Percentiles rank a stretch among this genome's conserved stretches.
phyloP scores from a whole-genome alignment of 2,888 invertebrate genomes.

The Drosophila helvetica region DNA sequence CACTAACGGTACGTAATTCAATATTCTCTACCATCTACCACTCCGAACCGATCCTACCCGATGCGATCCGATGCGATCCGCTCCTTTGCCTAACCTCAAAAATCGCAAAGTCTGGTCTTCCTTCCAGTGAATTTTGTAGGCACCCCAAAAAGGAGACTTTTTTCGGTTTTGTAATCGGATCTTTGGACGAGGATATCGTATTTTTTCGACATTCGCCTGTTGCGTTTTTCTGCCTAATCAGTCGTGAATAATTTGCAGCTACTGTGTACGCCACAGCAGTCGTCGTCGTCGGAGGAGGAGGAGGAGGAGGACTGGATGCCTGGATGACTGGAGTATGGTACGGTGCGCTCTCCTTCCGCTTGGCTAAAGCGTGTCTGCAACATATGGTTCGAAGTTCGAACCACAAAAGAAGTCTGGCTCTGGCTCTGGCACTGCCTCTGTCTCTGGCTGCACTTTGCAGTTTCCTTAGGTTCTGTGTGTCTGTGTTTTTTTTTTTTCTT shows the following conservation, averaged over 20 bases:
- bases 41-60: slow-evolving; percentile 10
- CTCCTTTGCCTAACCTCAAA: slow-evolving; percentile 52
- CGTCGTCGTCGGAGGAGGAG: slow-evolving; percentile 14
- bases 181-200: slow-evolving; percentile 52
- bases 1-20: slow-evolving; percentile 72
- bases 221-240: slow-evolving; percentile 77
- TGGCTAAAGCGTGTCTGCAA: slow-evolving; percentile 80
- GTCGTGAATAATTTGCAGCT: slow-evolving; percentile 73
- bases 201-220: slow-evolving; percentile 61
- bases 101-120: slow-evolving; percentile 52
- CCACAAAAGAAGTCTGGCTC: neutral
- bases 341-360: slow-evolving; percentile 72
- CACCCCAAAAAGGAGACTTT: slow-evolving; percentile 32
- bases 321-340: slow-evolving; percentile 3
- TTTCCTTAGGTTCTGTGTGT: slow-evolving; percentile 3
- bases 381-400: slow-evolving; percentile 53
- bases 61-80: neutral
- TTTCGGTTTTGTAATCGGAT: slow-evolving; percentile 53
- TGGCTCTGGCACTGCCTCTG: slow-evolving; percentile 50
- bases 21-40: slow-evolving; percentile 43
- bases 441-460: slow-evolving; percentile 51
- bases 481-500: slow-evolving; percentile 8
- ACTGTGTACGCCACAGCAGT: slow-evolving; percentile 69
- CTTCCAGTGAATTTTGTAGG: slow-evolving; percentile 70
- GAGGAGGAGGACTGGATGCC: neutral